Conservation (phyloP, 2,888 invertebrate genomes). For the Brachyopa scutellaris region DNA sequence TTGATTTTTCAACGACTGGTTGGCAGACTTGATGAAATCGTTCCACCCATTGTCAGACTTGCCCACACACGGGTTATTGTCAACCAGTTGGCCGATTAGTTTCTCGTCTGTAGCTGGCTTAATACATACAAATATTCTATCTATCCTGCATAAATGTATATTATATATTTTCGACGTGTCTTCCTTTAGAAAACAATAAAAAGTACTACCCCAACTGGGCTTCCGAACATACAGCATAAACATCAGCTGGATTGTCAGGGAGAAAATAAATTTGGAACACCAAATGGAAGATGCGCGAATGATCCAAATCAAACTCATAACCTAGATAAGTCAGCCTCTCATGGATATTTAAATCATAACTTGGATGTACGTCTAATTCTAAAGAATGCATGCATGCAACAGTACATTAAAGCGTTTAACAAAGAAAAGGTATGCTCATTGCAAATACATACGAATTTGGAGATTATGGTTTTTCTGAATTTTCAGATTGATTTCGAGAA, state of each 20-base stretch:
- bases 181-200: conserved; percentile 19
- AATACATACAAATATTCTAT: too few relatives aligned
- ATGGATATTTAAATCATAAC: conserved; percentile 66
- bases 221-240: background rate
- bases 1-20: too few relatives aligned
- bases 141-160: too few relatives aligned
- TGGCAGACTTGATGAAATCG: too few relatives aligned
- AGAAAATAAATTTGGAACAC: conserved; percentile 2
- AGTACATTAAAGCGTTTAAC: conserved; percentile 54
- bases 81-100: too few relatives aligned
- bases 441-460: too few relatives aligned
- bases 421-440: conserved; percentile 33
- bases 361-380: conserved; percentile 58
- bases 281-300: background rate
- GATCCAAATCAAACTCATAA: conserved; percentile 45
- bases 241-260: background rate
- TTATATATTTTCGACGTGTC: too few relatives aligned
- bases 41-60: too few relatives aligned
- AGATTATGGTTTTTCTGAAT: too few relatives aligned
- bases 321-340: conserved; percentile 56
- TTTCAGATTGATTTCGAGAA: conserved; percentile 63
- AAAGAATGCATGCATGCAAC: conserved; percentile 62
- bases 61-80: too few relatives aligned
- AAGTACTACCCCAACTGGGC: conserved; percentile 45
- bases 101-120: too few relatives aligned